Evolutionary conservation across 2,113 vertebrate genomes (phyloP), one percentile per base, ranked within the genome.

Genomic region (Chloebia gouldiae): DNA sequence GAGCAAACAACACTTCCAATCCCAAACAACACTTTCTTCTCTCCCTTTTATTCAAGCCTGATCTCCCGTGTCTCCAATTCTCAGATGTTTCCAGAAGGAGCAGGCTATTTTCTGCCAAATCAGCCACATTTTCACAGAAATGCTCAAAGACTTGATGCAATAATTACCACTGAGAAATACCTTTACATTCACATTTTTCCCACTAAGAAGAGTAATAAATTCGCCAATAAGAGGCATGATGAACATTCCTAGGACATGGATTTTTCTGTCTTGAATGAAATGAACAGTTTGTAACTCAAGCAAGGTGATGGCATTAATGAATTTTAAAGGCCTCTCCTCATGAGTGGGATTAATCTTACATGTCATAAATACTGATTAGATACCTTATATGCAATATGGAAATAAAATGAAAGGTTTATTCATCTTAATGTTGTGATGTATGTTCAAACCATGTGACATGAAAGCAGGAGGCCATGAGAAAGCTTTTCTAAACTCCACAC

Each of bases 311-410:
- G 53, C 76, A 65, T 78, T 68, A 75, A 88, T 90, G 81, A 95
- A 95, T 93, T 92, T 72, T 63, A 64, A 91, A 95, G 64, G 40
- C 44, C 30, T 72, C 57, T 81, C 63, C 71, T 91, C 37, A 15
- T 18, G 72, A 88, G 54, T 81, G 44, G 50, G 39, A 91, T 86
- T 93, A 80, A 93, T 73, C 50, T 77, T 54, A 81, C 40, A 28
- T 24, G 69, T 44, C 81, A 88, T 81, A 96, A 92, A 92, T 89
- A 86, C 70, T 68, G 59, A 94, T 89, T 80, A 86, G 60, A 69
- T 49, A 61, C 69, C 86, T 71, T 50, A 61, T 33, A 57, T 33
- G 76, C 71, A 77, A 80, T 50, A 66, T 16, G 35, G 56, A 71
- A 87, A 75, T 53, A 16, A 64, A 86, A 56, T 21, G 6, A 77